A percentile compares a stretch with the other conserved stretches of the same genome.
These are phyloP conservation scores for Drosophila paranaensis DNA, from an alignment of 2,888 invertebrate genomes.

Conservation along the genomic window DNA sequence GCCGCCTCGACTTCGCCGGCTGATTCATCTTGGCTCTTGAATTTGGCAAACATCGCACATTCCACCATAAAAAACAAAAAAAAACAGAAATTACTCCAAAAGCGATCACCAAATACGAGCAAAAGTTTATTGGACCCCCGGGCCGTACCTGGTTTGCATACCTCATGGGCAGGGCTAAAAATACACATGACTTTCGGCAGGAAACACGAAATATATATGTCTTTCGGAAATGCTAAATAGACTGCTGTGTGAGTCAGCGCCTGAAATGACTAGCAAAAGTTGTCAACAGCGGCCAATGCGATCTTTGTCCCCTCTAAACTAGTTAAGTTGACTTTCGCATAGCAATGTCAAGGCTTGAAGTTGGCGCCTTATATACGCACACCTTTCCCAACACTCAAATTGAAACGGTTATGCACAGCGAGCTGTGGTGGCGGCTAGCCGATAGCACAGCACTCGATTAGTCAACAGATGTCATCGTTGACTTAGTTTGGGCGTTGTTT, in stretches of 20 bases:
- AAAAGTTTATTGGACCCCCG: constrained; percentile 56
- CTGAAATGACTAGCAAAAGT: background rate
- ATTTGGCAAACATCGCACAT: constrained; percentile 71
- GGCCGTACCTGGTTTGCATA: constrained; percentile 43
- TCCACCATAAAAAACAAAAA: constrained; percentile 51
- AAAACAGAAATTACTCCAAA: constrained; percentile 29
- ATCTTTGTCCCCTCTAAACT: background rate
- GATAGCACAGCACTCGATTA: constrained; percentile 18
- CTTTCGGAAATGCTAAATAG: constrained; percentile 45
- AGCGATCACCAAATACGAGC: constrained; percentile 60
- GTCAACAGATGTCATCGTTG: constrained; percentile 16
- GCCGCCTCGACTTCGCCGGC: constrained; percentile 28
- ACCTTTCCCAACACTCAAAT: background rate
- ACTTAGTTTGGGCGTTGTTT: constrained; percentile 50
- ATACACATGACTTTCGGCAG: constrained; percentile 46
- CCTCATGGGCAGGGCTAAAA: constrained; percentile 37
- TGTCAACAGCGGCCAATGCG: constrained; percentile 2
- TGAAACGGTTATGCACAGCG: background rate
- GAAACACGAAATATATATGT: constrained; percentile 33
- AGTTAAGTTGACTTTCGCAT: background rate
- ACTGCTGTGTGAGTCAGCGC: constrained; percentile 25
- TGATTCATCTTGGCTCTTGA: constrained; percentile 61
- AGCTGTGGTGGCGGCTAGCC: constrained; percentile 3
- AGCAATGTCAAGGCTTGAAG: background rate
- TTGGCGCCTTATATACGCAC: constrained; percentile 1